phyloP scores from a whole-genome alignment of 2,797 vertebrate genomes.

The Prunella strophiata region DNA sequence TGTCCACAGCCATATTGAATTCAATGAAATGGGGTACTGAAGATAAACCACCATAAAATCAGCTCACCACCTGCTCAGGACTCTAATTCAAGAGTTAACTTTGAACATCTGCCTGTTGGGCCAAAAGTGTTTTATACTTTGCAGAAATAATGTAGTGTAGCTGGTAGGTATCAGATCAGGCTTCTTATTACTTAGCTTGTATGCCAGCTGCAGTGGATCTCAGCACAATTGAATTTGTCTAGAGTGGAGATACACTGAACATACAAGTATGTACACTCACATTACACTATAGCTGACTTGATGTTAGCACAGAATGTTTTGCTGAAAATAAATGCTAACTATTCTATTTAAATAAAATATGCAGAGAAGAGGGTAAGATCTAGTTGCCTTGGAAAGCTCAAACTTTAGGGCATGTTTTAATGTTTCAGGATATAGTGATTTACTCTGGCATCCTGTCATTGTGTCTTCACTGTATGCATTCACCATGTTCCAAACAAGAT shows the following conservation, averaged over 20 bases:
- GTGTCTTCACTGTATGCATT: neutral
- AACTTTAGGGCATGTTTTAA: neutral
- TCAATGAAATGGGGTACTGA: neutral
- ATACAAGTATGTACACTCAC: too few species aligned
- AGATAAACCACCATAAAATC: neutral
- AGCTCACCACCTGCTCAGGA: neutral
- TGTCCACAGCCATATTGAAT: neutral
- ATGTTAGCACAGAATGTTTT: neutral
- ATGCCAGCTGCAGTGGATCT: neutral
- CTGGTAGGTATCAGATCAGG: neutral
- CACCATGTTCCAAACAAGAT: constrained; percentile 9
- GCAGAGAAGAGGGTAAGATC: neutral
- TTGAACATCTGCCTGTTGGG: neutral
- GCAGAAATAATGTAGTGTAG: neutral
- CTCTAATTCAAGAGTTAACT: neutral
- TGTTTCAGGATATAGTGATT: constrained; percentile 1
- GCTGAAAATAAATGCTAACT: neutral
- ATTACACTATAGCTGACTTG: neutral
- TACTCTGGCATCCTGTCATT: neutral
- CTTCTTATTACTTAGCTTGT: neutral
- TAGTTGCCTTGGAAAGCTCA: neutral
- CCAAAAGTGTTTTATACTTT: neutral
- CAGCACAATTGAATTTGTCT: neutral
- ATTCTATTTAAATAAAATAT: neutral
- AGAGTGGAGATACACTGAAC: neutral